These are phyloP conservation scores for Oreochromis grahami DNA, from an alignment of 2,797 vertebrate genomes.

Conservation along the genomic window DNA sequence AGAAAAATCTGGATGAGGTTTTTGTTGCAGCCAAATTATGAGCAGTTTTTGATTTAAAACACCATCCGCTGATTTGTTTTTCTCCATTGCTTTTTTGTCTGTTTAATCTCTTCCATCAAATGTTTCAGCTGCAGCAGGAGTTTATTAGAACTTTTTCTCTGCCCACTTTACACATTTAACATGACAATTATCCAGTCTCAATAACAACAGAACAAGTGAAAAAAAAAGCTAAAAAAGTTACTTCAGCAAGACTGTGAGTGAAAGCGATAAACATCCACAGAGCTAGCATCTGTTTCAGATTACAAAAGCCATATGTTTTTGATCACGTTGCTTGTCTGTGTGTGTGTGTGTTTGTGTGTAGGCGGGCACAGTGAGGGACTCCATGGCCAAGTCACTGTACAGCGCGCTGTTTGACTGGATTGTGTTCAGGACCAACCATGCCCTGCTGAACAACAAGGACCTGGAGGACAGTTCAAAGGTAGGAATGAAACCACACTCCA, in stretches of 20 bases:
- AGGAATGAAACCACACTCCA: background rate
- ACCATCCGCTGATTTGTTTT: background rate
- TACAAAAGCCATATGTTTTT: conserved; percentile 4
- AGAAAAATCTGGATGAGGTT: background rate
- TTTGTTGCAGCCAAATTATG: background rate
- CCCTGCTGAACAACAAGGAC: conserved; percentile 93
- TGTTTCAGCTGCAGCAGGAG: conserved; percentile 9
- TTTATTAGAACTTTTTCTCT: background rate
- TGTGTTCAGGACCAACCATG: conserved; percentile 97
- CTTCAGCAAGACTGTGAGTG: background rate
- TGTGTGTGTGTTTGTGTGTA: conserved; percentile 41
- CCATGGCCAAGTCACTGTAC: conserved; percentile 97
- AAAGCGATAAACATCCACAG: background rate
- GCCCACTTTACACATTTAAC: background rate
- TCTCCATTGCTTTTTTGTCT: background rate
- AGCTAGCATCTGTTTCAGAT: background rate
- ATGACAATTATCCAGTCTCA: conserved; percentile 12
- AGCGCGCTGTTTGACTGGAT: conserved; percentile 98
- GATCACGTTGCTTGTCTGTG: conserved; percentile 72
- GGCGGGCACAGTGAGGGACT: conserved; percentile 95
- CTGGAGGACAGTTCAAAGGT: conserved; percentile 91
- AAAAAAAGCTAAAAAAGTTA: background rate
- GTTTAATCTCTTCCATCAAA: background rate
- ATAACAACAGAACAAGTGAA: background rate
- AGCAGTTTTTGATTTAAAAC: background rate